Evolutionary conservation across 2,113 vertebrate species (phyloP), one percentile per base, ranked within the genome.

Genomic region (Columba livia): DNA sequence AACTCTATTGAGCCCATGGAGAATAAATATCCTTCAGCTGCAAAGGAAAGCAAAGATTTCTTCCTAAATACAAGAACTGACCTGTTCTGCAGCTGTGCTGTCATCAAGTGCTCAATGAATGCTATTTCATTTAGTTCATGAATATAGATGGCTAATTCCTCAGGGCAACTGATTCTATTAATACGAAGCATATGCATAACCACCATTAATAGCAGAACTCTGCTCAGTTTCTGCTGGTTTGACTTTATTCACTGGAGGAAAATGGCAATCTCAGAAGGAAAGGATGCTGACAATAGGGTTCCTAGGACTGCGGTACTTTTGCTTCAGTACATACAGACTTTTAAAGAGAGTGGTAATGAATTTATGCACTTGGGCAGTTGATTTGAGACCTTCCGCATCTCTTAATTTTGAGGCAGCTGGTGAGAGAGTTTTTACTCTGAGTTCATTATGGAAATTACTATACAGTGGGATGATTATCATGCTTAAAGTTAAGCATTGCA

Each of bases 101-200:
- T 91, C 81, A 79, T 91, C 75, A 79, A 12, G 38, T 87, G 79
- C 70, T 94, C 77, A 69, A 14, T 40, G 75, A 92, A 79, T 88
- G 34, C 4, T 31, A 61, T 91, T 90, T 96, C 80, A 83, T 91
- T 90, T 84, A 80, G 29, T 92, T 96, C 93, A 92, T 96, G 79
- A 94, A 96, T 96, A 96, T 93, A 90, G 84, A 96, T 97, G 66
- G 66, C 50, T 95, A 82, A 97, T 94, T 97, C 82, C 93, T 96
- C 0, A 0, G 91, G 91, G 85, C 85, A 90, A 44, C 70, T 82
- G 77, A 48, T 89, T 88, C 85, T 85, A 70, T 94, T 97, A 94
- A 94, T 94, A 85, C 85, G 87, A 94, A 93, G 62, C 67, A 85
- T 72, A 56, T 89, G 92, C 82, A 80, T 67, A 93, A n/a, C 66